Evolutionary conservation across 2,888 invertebrate species (phyloP), one percentile per base, ranked within the genome.

Genomic region (Xanthorhoe spadicearia): DNA sequence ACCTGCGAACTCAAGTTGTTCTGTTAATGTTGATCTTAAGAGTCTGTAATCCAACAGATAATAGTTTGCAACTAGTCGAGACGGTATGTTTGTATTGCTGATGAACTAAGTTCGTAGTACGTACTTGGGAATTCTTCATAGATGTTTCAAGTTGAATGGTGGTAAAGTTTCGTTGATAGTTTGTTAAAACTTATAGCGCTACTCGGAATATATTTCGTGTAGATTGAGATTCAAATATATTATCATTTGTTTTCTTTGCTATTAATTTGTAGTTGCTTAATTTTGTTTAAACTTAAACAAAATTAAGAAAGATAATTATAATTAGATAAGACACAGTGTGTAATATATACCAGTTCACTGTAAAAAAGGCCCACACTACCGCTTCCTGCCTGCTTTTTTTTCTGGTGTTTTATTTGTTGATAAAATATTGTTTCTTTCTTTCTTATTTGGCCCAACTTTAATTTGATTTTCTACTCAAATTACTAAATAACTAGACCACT

Each of bases 51-150:
- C 86, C 84, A 67, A 72, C 76, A 85, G 88, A 89, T 89, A 88
- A 90, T 86, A 90, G 89, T 88, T 88, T 68, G 78, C 83, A 87
- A 87, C 87, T 84, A 84, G 84, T 80, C 77, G 78, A 79, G 83
- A 82, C 81, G 79, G 78, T 81, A 81, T 86, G 86, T 87, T 89
- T 88, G 87, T 85, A 81, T 86, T 86, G 77, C 81, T 85, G 88
- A 89, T 87, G 84, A 85, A 88, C 78, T 80, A 77, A 85, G 80
- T 86, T 84, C 69, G 19, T 46, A 28, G 75, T 71, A 84, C 81
- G 75, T 72, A 84, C 82, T 88, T 85, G 74, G 79, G 75, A 83
- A 87, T 88, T 86, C 87, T 87, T 84, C 78, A 78, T 74, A 79
- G 79, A 76, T 81, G 74, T 70, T 69, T 71, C 74, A 79, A 77